Conservation (phyloP, 2,113 vertebrate species). For the Zosterops borbonicus region DNA sequence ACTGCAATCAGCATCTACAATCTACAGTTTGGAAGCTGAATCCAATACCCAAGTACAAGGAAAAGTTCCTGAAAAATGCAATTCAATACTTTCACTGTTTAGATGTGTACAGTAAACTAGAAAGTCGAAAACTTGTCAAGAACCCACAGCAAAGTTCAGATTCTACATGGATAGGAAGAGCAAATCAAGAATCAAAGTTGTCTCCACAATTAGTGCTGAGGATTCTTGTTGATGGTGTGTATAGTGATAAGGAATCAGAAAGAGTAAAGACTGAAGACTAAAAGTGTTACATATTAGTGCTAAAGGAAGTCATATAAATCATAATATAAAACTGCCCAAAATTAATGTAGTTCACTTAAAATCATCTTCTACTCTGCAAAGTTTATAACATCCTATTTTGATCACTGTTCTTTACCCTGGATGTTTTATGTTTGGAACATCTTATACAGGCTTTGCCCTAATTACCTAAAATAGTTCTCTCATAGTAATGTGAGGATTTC, state of each 20-base stretch:
- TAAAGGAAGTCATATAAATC: background rate
- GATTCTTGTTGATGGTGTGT: background rate
- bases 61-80: background rate
- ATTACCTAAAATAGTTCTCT: constrained; percentile 57
- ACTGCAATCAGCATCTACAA: background rate
- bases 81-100: background rate
- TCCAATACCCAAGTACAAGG: background rate
- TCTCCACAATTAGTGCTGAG: background rate
- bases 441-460: constrained; percentile 40
- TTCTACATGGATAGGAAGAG: background rate
- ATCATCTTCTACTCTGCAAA: background rate
- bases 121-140: background rate
- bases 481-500: constrained; percentile 33
- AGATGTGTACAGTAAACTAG: background rate
- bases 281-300: background rate
- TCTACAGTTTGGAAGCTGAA: background rate
- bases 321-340: constrained; percentile 1
- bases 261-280: background rate
- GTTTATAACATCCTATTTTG: background rate
- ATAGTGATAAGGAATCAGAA: background rate
- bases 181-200: background rate
- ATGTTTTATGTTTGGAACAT: constrained; percentile 10
- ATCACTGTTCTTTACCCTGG: constrained; percentile 6
- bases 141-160: background rate
- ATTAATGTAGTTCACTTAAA: background rate